These are phyloP conservation scores for Ochropleura plecta DNA, from an alignment of 2,888 invertebrate genomes.

Conservation along the genomic window DNA sequence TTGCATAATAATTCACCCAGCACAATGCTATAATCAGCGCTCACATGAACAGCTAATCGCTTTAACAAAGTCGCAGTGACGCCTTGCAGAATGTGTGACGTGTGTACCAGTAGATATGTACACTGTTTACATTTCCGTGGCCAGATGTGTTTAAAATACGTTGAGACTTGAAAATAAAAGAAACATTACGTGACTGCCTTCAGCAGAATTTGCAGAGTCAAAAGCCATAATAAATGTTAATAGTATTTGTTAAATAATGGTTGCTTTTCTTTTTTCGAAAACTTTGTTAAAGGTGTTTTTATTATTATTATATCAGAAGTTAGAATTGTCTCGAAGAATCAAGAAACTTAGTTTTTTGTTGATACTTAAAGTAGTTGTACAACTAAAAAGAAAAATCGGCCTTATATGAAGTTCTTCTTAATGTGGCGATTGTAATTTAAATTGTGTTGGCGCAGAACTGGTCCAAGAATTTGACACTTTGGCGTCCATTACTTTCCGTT, in stretches of 20 bases:
- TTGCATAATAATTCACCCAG: slow-evolving; percentile 52
- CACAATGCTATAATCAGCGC: slow-evolving; percentile 50
- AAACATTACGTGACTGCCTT: neutral
- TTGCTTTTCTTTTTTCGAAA: neutral
- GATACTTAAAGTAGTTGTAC: neutral
- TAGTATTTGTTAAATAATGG: too few species aligned
- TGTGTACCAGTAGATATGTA: slow-evolving; percentile 43
- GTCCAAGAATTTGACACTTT: too few species aligned
- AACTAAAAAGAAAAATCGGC: too few species aligned
- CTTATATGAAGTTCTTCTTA: too few species aligned
- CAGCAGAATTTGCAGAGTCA: neutral
- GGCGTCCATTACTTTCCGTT: too few species aligned
- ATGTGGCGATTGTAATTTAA: too few species aligned
- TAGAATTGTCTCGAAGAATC: neutral
- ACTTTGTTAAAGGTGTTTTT: too few species aligned
- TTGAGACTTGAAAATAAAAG: slow-evolving; percentile 9
- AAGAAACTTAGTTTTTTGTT: too few species aligned
- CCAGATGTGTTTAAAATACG: slow-evolving; percentile 20
- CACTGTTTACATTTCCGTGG: slow-evolving; percentile 27
- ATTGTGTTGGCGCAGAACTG: too few species aligned
- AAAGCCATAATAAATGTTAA: neutral
- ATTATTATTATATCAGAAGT: neutral
- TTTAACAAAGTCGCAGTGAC: slow-evolving; percentile 55
- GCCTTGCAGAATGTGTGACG: slow-evolving; percentile 16
- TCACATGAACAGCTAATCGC: slow-evolving; percentile 50